These are phyloP conservation scores for Bolinopsis microptera DNA, from an alignment of 37 sponge, comb jelly and placozoan genomes.

Conservation along the genomic window DNA sequence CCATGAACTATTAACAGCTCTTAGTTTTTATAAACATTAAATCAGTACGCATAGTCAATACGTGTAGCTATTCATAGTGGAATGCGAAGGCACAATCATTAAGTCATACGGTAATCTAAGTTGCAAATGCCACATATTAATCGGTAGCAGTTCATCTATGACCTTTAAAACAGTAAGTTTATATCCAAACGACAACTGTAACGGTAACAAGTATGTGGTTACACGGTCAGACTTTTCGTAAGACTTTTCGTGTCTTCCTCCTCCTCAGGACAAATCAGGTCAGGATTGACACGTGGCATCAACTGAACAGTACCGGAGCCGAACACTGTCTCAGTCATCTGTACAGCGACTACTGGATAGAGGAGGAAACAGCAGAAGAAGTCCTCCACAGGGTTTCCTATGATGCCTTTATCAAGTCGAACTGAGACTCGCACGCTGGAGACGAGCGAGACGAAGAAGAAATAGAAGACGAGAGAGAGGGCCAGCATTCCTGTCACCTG, in stretches of 20 bases:
- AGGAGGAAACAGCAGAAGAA: background rate
- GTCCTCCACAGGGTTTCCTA: background rate
- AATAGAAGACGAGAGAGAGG: constrained; percentile 2
- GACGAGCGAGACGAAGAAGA: background rate
- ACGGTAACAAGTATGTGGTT: no score
- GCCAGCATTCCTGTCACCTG: background rate
- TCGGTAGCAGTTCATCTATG: no score
- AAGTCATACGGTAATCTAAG: no score
- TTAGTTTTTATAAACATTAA: no score
- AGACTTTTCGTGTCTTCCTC: background rate
- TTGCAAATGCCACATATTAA: no score
- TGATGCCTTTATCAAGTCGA: background rate
- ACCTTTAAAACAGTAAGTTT: no score
- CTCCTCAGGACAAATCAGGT: background rate
- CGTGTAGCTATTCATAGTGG: no score
- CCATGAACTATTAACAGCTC: no score
- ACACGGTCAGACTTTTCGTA: no score
- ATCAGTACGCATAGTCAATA: no score
- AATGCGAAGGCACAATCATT: no score
- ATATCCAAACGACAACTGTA: no score
- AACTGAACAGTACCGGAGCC: background rate
- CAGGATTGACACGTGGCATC: background rate
- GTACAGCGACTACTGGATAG: background rate
- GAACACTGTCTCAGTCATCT: background rate
- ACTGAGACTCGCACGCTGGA: background rate